Evolutionary conservation across 2,888 invertebrate species (phyloP), one percentile per base, ranked within the genome.

Genomic region (Cactoblastis cactorum): DNA sequence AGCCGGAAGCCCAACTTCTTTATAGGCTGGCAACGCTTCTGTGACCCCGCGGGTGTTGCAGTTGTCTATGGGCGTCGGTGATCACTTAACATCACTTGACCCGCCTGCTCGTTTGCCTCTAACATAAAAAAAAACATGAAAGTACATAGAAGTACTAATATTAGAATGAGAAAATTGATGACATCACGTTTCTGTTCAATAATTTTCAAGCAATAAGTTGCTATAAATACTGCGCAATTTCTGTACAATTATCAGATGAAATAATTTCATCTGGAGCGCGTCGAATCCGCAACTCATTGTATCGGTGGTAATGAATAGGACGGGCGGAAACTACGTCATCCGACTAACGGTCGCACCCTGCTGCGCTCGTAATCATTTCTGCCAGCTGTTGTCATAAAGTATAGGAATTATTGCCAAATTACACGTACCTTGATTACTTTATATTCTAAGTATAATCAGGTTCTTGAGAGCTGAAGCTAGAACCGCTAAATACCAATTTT

Each of bases 281-380:
- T 14, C 28, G 17, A 43, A 43, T 43, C 9, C 15, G 17, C 37
- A 37, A 17, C 43, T 43, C 28, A 28, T 43, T 43, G 43, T 43
- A 32, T 32, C 15, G 28, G 43, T 28, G 43, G 43, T 14, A 43
- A 43, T 43, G 43, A 32, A 28, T 28, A 41, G 28, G 28, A 24
- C 24, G 11, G 17, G 15, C 17, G 43, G 43, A 43, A 43, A 43
- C 28, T 24, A 12, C 43, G 43, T 43, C n/a, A 43, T 12, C 19
- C 11, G n/a, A 15, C 43, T 43, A 43, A 43, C 43, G 43, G 43
- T 43, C 15, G 28, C 28, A 43, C 28, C 43, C 43, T n/a, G 43
- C 43, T 28, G 43, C 22, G 28, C 43, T 2, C 3, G 28, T 28
- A 32, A 41, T 43, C 28, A 17, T 24, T 28, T 28, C 28, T 43